phyloP scores from a whole-genome alignment of 2,113 vertebrate genomes.

The Thoracochromis brauschi region DNA sequence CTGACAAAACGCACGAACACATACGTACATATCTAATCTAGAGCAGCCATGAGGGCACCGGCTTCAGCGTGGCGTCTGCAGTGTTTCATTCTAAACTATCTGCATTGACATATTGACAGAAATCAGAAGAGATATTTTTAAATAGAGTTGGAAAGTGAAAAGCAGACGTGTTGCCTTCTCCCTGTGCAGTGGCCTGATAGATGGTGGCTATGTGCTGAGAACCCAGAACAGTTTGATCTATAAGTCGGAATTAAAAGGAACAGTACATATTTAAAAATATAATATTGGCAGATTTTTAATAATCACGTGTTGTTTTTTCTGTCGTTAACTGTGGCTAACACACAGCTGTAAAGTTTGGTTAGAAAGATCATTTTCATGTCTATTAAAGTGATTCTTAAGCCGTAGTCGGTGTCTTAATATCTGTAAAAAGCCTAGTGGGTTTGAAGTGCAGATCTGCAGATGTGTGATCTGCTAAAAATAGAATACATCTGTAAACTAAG shows the following conservation, averaged over 20 bases:
- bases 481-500: background rate
- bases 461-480: slow-evolving; percentile 36
- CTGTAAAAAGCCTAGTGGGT: background rate
- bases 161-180: background rate
- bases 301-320: background rate
- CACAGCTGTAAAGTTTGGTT: background rate
- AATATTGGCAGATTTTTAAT: background rate
- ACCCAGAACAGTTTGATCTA: background rate
- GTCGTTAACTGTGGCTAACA: background rate
- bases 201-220: background rate
- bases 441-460: slow-evolving; percentile 30
- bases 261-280: background rate
- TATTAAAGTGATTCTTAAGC: background rate
- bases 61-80: background rate
- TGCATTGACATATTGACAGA: background rate
- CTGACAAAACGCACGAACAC: background rate
- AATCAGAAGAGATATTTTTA: background rate
- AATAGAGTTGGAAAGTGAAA: background rate
- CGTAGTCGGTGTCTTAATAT: background rate
- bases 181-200: background rate
- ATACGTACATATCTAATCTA: background rate
- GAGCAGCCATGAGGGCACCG: background rate
- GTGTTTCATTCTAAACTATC: background rate
- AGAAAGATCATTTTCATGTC: background rate
- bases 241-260: background rate